Evolutionary conservation across 2,888 invertebrate genomes (phyloP), one percentile per base, ranked within the genome.

Genomic region (Spodoptera picta): DNA sequence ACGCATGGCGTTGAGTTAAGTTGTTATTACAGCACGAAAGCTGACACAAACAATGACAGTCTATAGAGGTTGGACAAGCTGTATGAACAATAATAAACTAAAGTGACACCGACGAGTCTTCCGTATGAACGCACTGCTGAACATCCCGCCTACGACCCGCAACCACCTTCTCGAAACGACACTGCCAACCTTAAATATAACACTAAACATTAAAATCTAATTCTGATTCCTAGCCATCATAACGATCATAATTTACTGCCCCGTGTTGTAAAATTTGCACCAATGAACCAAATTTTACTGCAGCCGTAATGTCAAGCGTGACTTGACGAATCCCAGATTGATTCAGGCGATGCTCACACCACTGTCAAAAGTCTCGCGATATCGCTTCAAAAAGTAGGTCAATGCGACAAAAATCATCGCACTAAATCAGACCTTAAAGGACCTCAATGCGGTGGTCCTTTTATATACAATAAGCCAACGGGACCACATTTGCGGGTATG

Each of bases 71-170:
- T 60, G 64, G 69, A 65, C 60, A 58, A 65, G 60, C 59, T 66
- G 54, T 64, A 69, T 52, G 52, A 73, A 77, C 69, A 73, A 77
- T 76, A 79, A 77, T 77, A 79, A 80, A 78, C 73, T 76, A 66
- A 75, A 83, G 74, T 81, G 83, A 81, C 81, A 83, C 73, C 59
- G 73, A 68, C 83, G 75, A 76, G 75, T 76, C 82, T 86, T 85
- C 84, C 83, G 64, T 74, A 56, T 85, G 83, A 84, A 85, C 80
- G 84, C 83, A 79, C 79, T 80, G 76, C 42, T 82, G 83, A 81
- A 72, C 83, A 83, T 78, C 79, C 78, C 83, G 74, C 83, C 80
- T 73, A 81, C 86, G 65, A 77, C 58, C 72, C 75, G 74, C 72
- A 76, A 67, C 74, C 73, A 67, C 73, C 78, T 79, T 71, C 65